Base-by-base conservation (phyloP, 2,888 invertebrate species). In the Schizaphis graminum region DNA sequence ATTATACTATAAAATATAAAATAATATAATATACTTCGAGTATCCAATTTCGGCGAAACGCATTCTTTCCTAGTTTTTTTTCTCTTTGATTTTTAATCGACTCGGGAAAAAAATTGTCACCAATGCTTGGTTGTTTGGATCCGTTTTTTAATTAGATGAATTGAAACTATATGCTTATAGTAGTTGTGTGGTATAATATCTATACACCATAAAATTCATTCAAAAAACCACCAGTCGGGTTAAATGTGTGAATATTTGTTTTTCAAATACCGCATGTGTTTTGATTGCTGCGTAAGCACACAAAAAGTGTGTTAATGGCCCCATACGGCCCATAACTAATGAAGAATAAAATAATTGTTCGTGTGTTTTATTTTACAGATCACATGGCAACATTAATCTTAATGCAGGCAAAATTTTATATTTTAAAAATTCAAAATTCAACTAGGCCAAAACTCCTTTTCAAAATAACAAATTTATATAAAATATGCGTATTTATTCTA, bases 1-100 rank as follows among this genome's bases (percentile, higher is more conserved):
- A 53, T 56, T 35, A 88, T 88, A 35, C 87, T 49, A 41, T 53
- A 88, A 28, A n/a, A 88, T n/a, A 88, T 88, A 53, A 88, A 56
- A 56, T 88, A 53, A 56, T 88, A 56, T 88, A 88, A 53, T 88
- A 49, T 21, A 41, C 35, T 47, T 13, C 85, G 85, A 84, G 85
- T 47, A 56, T 47, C 85, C 57, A 4, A 44, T 91, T 86, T 91
- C 85, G 86, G 56, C n/a, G 21, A 53, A 28, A 8, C n/a, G 35
- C 56, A 84, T 91, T 53, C 35, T 56, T 91, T 53, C 24, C 5
- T 35, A 24, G 24, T 44, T 26, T 61, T 53, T 57, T 89, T 57
- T 44, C 7, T 26, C 2, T 57, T 44, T 84, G 26, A 84, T 84
- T 91, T 84, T 84, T 84, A 91, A 53, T 49, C 91, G 53, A 5